A percentile compares a stretch with the other conserved stretches of the same genome.
Conservation (phyloP, 2,113 vertebrate genomes). For the Semnornis frantzii region DNA sequence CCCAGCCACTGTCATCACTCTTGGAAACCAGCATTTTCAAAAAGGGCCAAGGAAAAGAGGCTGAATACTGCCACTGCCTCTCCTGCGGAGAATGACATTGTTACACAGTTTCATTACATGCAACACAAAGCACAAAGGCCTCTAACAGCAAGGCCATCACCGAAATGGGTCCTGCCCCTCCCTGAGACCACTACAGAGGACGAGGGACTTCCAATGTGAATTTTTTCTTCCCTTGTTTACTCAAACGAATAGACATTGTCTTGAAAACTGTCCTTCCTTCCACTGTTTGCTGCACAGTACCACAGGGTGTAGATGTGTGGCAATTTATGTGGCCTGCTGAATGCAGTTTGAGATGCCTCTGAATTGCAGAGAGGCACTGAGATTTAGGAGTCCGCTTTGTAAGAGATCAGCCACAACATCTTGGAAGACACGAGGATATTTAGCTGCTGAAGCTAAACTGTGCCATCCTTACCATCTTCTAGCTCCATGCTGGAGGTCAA, state of each 20-base stretch:
- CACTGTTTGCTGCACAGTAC: background rate
- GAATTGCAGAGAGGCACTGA: background rate
- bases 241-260: no score
- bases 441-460: background rate
- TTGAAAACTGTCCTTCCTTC: background rate
- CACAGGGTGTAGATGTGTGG: accelerated
- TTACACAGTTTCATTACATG: background rate
- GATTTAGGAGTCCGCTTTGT: background rate
- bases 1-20: slow-evolving; percentile 41
- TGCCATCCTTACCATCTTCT: background rate
- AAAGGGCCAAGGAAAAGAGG: slow-evolving; percentile 9
- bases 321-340: background rate
- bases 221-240: no score
- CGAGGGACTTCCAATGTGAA: background rate
- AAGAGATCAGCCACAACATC: background rate
- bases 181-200: background rate
- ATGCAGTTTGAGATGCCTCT: background rate
- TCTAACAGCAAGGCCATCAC: background rate
- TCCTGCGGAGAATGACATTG: background rate
- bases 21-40: background rate
- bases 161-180: background rate
- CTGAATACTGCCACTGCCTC: slow-evolving; percentile 5
- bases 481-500: background rate
- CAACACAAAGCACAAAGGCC: slow-evolving; percentile 24
- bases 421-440: background rate